These are phyloP conservation scores for Caenorhabditis afra DNA, from an alignment of 2,888 invertebrate species.

Conservation along the genomic window DNA sequence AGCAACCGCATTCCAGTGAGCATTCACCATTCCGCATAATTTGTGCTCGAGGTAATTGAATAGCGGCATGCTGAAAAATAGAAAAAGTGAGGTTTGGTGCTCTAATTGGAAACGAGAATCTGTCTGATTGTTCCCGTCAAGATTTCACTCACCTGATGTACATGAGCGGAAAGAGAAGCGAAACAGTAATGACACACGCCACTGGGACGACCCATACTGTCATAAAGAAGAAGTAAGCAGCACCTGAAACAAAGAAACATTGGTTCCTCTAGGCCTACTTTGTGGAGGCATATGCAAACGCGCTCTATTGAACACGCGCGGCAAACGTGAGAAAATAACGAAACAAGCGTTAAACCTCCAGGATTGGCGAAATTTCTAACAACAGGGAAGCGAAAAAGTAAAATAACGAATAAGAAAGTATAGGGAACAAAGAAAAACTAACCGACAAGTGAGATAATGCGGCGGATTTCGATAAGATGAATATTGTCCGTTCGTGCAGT, in stretches of 20 bases:
- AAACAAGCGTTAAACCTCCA: too few species aligned
- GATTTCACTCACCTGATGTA: conserved; percentile 66
- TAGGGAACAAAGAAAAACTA: conserved; percentile 35
- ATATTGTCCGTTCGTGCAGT: conserved; percentile 35
- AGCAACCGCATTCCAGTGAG: conserved; percentile 76
- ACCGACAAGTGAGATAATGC: conserved; percentile 68
- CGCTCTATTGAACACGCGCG: conserved; percentile 14
- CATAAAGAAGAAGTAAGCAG: conserved; percentile 76
- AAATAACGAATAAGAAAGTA: too few species aligned
- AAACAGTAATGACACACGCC: conserved; percentile 73
- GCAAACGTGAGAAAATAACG: not conserved
- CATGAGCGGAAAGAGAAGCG: conserved; percentile 71
- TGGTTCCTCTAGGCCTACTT: not conserved
- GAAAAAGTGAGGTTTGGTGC: conserved; percentile 11
- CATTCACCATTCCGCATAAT: conserved; percentile 77
- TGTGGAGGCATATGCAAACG: conserved; percentile 7
- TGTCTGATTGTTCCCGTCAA: not conserved
- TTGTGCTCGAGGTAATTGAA: conserved; percentile 76
- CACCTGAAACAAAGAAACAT: conserved; percentile 65
- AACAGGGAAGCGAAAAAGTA: too few species aligned
- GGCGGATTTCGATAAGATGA: conserved; percentile 68
- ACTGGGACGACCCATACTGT: conserved; percentile 76
- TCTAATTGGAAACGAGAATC: not conserved
- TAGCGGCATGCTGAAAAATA: conserved; percentile 67
- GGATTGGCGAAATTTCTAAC: too few species aligned